phyloP scores from a whole-genome alignment of 2,797 vertebrate genomes.

The Sebastes melanostomus region DNA sequence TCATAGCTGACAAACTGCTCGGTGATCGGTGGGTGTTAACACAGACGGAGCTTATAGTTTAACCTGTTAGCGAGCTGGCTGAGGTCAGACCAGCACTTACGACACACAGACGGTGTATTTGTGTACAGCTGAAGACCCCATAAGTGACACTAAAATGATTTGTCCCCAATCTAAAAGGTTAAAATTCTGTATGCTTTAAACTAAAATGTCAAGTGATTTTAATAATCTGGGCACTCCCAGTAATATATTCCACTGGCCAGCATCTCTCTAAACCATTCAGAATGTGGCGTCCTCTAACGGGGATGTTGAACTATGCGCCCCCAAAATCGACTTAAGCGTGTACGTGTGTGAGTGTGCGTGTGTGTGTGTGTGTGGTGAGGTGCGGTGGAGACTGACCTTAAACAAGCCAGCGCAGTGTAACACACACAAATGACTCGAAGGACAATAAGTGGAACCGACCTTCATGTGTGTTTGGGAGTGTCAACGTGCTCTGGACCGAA shows the following conservation, averaged over 20 bases:
- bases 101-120: background rate
- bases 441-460: background rate
- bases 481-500: slow-evolving; percentile 32
- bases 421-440: slow-evolving; percentile 8
- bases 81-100: background rate
- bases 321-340: background rate
- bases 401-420: slow-evolving; percentile 3
- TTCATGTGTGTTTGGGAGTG: slow-evolving; percentile 4
- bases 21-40: slow-evolving; percentile 21
- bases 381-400: background rate
- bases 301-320: too few relatives aligned
- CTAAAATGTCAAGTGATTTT: too few relatives aligned
- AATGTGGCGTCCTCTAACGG: too few relatives aligned
- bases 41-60: slow-evolving; percentile 16
- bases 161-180: too few relatives aligned
- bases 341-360: background rate
- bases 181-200: too few relatives aligned
- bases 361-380: background rate
- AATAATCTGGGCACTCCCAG: too few relatives aligned
- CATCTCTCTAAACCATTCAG: too few relatives aligned
- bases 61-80: slow-evolving; percentile 19
- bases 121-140: too few relatives aligned
- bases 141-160: too few relatives aligned
- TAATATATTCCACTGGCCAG: too few relatives aligned
- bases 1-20: slow-evolving; percentile 18